Base-by-base conservation (phyloP, 2,113 vertebrate species). In the Ursus arctos region DNA sequence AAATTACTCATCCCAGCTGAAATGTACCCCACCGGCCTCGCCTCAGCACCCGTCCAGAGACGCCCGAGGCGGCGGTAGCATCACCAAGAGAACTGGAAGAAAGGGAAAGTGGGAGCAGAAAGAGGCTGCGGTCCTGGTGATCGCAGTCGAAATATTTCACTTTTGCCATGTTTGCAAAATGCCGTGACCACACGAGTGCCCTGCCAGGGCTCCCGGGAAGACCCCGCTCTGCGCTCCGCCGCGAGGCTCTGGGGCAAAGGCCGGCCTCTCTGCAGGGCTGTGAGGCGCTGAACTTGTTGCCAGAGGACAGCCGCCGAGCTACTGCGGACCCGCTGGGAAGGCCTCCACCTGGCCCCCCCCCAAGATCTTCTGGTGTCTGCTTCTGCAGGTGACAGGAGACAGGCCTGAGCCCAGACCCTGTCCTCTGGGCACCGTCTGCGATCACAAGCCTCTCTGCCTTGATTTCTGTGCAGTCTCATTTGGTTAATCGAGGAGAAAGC, bases 351-450 rank as follows among this genome's bases (percentile, higher is more conserved):
- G 69, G 31, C 9, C 49, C 67, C 51, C 2, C 2, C 47, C 40
- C 22, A 26, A 7, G 72, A 33, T 51, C 43, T 21, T 22, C 82
- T 13, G 3, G 81, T 26, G 51, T 31, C 94, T 40, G 61, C 11
- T 22, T 49, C 80, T 28, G 10, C 40, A 4, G 14, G 33, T 8
- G 40, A 26, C 14, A 2, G 69, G 24, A 28, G 40, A 5, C 0
- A 1, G n/a, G 40, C 36, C 47, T 43, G 33, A 16, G 88, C 28
- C 15, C 57, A 84, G 69, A 36, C 36, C 67, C 47, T 28, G 5
- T 11, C 33, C 4, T 7, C 28, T 0, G 0, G 1, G 28, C 6
- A 6, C 77, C 63, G 1, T 1, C 26, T 53, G 18, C 0, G 3
- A 18, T 24, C 0, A 18, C 9, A 14, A 24, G 55, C 11, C 18